Base-by-base conservation (phyloP, 2,888 invertebrate species). In the Drosophila crucigera region DNA sequence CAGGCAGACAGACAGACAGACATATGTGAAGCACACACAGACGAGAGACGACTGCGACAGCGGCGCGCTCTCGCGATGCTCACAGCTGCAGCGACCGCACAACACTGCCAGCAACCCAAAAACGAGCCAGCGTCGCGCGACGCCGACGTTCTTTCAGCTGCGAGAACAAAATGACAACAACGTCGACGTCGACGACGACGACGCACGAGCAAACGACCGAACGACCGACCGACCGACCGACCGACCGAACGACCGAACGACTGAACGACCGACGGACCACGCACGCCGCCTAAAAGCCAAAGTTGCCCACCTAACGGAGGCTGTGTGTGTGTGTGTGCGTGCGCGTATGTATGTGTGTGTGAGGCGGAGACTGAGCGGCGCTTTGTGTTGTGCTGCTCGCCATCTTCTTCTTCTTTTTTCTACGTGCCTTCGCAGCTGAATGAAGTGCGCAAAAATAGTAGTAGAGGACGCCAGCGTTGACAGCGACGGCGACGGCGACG, bases 1-100 rank as follows among this genome's bases (percentile, higher is more conserved):
- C 16, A 72, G 22, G n/a, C 52, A 31, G 16, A 19, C 52, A 19
- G 19, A 73, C 64, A 65, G 53, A 35, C 50, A 59, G 41, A 43
- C 49, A 68, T 52, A 61, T 61, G 50, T 53, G 67, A 33, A 74
- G 35, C 39, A 28, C n/a, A 56, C 3, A 56, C 55, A 56, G 16
- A 49, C 39, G 35, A 19, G 53, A 35, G 52, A 68, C 63, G 68
- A 74, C 78, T 55, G 74, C 80, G 70, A 67, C 70, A 58, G 81
- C 81, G 73, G 67, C 82, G 73, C 79, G 72, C 83, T 76, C 76
- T 74, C 73, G 83, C 83, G 80, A 86, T 86, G 85, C 89, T 84
- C 73, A 85, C 80, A 83, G 85, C 89, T 88, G 85, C 86, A 86
- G 89, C 82, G 77, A 80, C 82, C 86, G 85, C 81, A 85, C 78